A percentile compares a stretch with the other conserved stretches of the same genome.
Conservation (phyloP, 2,797 vertebrate species). For the Lindbergichthys nudifrons region DNA sequence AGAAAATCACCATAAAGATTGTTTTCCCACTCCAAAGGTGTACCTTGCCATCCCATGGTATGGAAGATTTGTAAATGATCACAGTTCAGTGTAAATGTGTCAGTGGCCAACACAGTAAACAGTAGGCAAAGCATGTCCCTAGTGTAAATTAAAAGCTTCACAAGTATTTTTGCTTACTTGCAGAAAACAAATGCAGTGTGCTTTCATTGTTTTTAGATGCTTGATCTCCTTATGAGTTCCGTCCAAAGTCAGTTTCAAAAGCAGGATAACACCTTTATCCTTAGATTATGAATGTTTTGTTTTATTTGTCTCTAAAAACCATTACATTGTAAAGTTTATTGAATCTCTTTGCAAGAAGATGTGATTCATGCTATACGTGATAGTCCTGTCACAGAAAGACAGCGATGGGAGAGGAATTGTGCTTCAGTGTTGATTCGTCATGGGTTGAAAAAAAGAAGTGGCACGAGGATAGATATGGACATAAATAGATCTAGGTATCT, state of each 20-base stretch:
- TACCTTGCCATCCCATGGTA: conserved; percentile 14
- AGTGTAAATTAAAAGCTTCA: conserved; percentile 37
- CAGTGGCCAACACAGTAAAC: conserved; percentile 23
- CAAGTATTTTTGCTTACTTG: conserved; percentile 28
- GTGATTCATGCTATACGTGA: conserved; percentile 55
- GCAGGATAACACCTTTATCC: conserved; percentile 52
- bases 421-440: conserved; percentile 68
- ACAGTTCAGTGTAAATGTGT: conserved; percentile 44
- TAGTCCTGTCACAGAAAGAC: conserved; percentile 49
- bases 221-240: conserved; percentile 31
- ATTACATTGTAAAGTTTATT: conserved; percentile 51
- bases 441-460: conserved; percentile 31
- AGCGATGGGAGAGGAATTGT: conserved; percentile 57
- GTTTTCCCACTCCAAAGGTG: conserved; percentile 27
- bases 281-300: conserved; percentile 42
- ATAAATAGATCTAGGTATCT: conserved; percentile 73
- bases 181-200: conserved; percentile 34
- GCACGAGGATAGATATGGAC: conserved; percentile 55
- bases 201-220: conserved; percentile 48
- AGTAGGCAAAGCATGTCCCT: conserved; percentile 21
- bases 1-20: conserved; percentile 16
- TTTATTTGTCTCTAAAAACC: conserved; percentile 40
- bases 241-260: conserved; percentile 47
- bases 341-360: conserved; percentile 57
- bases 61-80: conserved; percentile 25